These are phyloP conservation scores for Caprella mutica DNA, from an alignment of 2,888 invertebrate species.

Conservation along the genomic window DNA sequence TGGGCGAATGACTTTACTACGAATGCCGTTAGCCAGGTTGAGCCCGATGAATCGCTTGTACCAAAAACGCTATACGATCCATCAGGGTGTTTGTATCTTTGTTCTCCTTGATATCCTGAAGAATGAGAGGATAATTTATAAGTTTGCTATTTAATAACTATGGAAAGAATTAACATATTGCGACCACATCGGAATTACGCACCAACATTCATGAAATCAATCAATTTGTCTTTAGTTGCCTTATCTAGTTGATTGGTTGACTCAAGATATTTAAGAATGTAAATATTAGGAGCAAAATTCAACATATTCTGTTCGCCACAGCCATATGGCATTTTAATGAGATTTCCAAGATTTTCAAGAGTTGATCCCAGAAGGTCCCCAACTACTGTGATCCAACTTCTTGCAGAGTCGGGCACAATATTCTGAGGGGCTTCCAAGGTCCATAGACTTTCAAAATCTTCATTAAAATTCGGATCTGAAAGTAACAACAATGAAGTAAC, in stretches of 20 bases:
- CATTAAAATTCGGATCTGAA: background rate
- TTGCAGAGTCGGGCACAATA: conserved; percentile 52
- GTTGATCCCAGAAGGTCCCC: conserved; percentile 54
- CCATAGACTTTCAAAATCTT: conserved; percentile 38
- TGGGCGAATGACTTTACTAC: conserved; percentile 47
- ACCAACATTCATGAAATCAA: too few relatives aligned
- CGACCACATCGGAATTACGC: conserved; percentile 44
- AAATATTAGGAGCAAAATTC: conserved; percentile 30
- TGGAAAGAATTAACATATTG: too few relatives aligned
- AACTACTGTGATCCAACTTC: conserved; percentile 50
- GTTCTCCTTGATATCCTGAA: conserved; percentile 66
- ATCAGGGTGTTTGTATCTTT: conserved; percentile 59
- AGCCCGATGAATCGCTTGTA: conserved; percentile 51
- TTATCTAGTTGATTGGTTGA: too few relatives aligned
- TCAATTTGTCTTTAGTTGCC: too few relatives aligned
- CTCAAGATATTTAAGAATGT: too few relatives aligned
- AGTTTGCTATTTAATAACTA: too few relatives aligned
- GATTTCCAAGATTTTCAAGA: conserved; percentile 39
- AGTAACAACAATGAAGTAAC: too few relatives aligned
- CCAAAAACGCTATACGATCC: conserved; percentile 78
- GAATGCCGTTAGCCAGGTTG: conserved; percentile 67
- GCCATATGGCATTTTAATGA: conserved; percentile 38
- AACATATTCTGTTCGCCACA: conserved; percentile 34
- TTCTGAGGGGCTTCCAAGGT: conserved; percentile 45
- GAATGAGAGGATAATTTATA: too few relatives aligned